Conservation (phyloP, 1,140 invertebrate species). For the Mizuhopecten yessoensis region DNA sequence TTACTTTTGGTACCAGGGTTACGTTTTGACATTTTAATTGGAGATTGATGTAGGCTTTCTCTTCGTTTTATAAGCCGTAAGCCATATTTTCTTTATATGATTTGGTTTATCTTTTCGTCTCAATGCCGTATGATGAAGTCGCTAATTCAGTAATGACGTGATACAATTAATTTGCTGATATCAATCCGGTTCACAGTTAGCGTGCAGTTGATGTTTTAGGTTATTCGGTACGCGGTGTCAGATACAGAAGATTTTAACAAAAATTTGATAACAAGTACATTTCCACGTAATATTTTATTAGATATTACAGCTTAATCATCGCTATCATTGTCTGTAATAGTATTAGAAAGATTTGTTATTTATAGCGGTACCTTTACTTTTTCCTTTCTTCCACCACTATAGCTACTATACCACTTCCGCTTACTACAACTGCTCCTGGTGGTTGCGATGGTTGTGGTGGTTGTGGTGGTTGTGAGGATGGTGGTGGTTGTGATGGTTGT, state of each 20-base stretch:
- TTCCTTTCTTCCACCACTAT: too few relatives aligned
- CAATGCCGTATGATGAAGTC: constrained; percentile 10
- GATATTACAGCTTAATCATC: too few relatives aligned
- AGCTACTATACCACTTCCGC: too few relatives aligned
- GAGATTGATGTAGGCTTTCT: neutral
- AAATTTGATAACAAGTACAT: neutral
- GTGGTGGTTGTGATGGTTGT: too few relatives aligned
- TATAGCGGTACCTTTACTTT: too few relatives aligned
- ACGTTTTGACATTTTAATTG: constrained; percentile 39
- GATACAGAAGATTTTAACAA: neutral
- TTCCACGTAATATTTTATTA: neutral
- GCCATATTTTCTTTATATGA: neutral
- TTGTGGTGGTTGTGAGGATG: too few relatives aligned
- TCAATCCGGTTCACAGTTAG: neutral
- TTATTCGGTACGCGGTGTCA: neutral
- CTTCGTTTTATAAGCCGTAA: neutral
- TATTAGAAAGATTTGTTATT: too few relatives aligned
- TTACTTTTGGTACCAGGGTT: constrained; percentile 1
- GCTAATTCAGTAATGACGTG: constrained; percentile 28
- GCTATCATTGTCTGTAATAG: too few relatives aligned
- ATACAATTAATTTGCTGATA: constrained; percentile 24
- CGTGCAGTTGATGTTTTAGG: neutral
- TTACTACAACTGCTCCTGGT: too few relatives aligned
- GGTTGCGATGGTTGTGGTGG: too few relatives aligned
- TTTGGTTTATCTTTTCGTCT: neutral